These are phyloP conservation scores for Heterotis niloticus DNA, from an alignment of 2,113 vertebrate species.

Conservation along the genomic window DNA sequence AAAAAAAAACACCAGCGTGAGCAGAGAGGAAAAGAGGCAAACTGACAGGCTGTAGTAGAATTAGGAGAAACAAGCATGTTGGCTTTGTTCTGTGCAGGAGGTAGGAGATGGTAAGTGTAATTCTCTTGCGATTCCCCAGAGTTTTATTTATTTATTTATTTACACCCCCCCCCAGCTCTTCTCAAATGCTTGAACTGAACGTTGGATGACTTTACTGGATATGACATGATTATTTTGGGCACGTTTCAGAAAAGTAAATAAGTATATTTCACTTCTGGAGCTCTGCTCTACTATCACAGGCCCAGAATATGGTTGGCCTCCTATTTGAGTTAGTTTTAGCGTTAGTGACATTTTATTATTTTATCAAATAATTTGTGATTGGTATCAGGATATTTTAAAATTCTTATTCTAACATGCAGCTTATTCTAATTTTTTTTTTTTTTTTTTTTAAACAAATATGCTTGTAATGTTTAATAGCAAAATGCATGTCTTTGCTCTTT, in stretches of 20 bases:
- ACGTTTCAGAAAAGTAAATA: constrained; percentile 59
- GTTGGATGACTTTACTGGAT: constrained; percentile 62
- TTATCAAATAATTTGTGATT: no score
- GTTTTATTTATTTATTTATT: no score
- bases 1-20: constrained; percentile 64
- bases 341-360: no score
- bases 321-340: constrained; percentile 61
- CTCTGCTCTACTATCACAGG: constrained; percentile 43
- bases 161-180: constrained; percentile 55
- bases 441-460: no score
- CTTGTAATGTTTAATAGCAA: no score
- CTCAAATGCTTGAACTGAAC: constrained; percentile 62
- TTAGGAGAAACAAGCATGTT: constrained; percentile 66
- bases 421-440: no score
- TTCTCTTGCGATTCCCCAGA: constrained; percentile 51
- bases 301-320: constrained; percentile 53
- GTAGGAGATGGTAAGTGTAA: constrained; percentile 49
- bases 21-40: constrained; percentile 53
- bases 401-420: no score
- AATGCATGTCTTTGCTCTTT: no score
- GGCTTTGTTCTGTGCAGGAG: constrained; percentile 65
- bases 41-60: constrained; percentile 67
- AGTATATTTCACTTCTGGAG: constrained; percentile 47
- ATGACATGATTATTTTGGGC: constrained; percentile 51
- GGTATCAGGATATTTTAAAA: no score